Conservation (phyloP, 2,113 vertebrate genomes). For the Austrofundulus limnaeus region DNA sequence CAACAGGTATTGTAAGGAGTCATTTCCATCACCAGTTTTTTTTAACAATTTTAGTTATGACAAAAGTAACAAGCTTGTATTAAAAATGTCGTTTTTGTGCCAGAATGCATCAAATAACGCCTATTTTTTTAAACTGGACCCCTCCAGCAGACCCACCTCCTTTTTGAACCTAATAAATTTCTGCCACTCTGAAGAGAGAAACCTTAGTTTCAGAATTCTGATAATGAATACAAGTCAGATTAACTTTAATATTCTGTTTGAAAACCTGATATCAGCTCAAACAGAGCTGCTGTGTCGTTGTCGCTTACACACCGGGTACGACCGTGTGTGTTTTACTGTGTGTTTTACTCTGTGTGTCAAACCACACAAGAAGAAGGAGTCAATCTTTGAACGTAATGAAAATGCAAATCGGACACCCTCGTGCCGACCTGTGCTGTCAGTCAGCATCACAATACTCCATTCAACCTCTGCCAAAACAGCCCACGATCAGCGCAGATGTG, state of each 20-base stretch:
- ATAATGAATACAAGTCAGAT: no score
- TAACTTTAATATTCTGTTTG: not conserved
- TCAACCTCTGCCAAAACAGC: constrained; percentile 37
- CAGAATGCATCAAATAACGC: no score
- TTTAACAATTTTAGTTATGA: no score
- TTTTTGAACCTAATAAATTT: no score
- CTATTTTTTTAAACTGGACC: no score
- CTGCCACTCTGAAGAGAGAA: no score
- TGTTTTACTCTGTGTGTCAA: constrained; percentile 12
- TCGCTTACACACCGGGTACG: not conserved
- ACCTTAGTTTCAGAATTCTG: no score
- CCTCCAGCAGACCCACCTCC: no score
- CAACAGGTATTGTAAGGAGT: no score
- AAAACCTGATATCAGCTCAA: not conserved
- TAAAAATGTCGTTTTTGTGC: no score
- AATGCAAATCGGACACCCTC: constrained; percentile 64
- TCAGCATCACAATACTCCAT: constrained; percentile 52
- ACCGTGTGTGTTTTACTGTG: not conserved
- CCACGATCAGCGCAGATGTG: constrained; percentile 29
- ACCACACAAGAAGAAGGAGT: constrained; percentile 39
- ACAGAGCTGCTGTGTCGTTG: not conserved
- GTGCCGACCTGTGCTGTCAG: constrained; percentile 59
- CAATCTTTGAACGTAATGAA: constrained; percentile 66
- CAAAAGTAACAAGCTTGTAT: no score
- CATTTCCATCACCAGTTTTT: no score